phyloP scores from a whole-genome alignment of 2,113 vertebrate species.

The Callorhinus ursinus region DNA sequence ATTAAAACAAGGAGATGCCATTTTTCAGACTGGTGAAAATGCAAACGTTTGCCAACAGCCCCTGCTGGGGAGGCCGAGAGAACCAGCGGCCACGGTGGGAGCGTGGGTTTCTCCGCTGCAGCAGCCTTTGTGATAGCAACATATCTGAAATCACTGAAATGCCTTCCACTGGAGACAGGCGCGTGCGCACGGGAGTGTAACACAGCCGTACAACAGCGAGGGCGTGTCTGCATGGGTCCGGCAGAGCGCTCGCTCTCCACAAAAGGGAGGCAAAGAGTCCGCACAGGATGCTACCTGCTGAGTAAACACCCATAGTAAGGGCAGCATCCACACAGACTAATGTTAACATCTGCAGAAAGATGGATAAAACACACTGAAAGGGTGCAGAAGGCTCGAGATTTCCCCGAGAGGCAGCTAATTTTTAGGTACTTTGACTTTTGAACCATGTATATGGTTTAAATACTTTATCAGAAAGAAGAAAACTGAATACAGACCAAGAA shows the following conservation, averaged over 20 bases:
- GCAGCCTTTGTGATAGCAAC: background rate
- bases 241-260: background rate
- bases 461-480: background rate
- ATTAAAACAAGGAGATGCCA: background rate
- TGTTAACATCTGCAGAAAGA: background rate
- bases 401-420: background rate
- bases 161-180: background rate
- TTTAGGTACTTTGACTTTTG: background rate
- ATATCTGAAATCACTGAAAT: background rate
- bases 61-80: background rate
- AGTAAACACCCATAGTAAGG: background rate
- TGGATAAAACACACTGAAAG: background rate
- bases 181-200: background rate
- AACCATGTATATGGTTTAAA: background rate
- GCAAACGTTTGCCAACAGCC: background rate
- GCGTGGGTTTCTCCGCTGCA: no score
- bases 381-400: background rate
- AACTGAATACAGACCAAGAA: background rate
- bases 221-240: no score
- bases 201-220: background rate
- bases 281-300: accelerated
- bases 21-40: background rate
- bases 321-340: background rate
- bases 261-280: background rate
- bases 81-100: background rate